These are phyloP conservation scores for Halocynthia roretzi DNA, from an alignment of 23 tunicate genomes.

Conservation along the genomic window DNA sequence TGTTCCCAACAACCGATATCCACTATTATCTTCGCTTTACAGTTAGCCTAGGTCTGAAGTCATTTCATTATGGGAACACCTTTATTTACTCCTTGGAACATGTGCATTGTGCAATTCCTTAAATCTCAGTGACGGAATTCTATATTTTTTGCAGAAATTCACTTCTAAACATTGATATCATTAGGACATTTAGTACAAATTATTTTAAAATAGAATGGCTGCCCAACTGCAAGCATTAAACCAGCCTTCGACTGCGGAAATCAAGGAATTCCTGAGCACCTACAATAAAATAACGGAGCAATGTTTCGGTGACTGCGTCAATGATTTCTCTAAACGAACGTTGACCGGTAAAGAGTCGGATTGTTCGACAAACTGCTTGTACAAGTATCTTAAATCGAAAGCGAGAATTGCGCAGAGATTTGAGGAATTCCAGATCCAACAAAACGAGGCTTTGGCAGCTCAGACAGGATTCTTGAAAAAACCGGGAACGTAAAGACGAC, in stretches of 20 bases:
- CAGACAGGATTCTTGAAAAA: conserved; percentile 15
- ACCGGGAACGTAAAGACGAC: not conserved
- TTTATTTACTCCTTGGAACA: no score
- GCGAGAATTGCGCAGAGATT: conserved; percentile 77
- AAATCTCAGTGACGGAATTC: no score
- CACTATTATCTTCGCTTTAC: no score
- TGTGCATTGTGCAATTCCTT: no score
- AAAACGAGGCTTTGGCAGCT: conserved; percentile 41
- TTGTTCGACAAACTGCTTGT: conserved; percentile 61
- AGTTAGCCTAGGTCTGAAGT: no score
- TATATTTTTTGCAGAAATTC: no score
- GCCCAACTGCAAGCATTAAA: no score
- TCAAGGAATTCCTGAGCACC: conserved; percentile 88
- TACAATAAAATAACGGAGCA: conserved; percentile 85
- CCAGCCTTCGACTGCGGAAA: conserved; percentile 15
- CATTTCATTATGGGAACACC: no score
- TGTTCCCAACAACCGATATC: no score
- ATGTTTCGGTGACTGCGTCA: conserved; percentile 93
- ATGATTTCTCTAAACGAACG: conserved; percentile 81
- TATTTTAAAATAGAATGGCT: no score
- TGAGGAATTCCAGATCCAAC: conserved; percentile 71
- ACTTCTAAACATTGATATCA: no score
- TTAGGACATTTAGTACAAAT: no score
- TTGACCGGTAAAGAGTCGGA: conserved; percentile 53
- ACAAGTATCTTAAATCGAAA: conserved; percentile 73